Percentiles rank a stretch among this genome's conserved stretches.
Conservation (phyloP, 1,140 invertebrate species). For the Lanistes nyassanus region DNA sequence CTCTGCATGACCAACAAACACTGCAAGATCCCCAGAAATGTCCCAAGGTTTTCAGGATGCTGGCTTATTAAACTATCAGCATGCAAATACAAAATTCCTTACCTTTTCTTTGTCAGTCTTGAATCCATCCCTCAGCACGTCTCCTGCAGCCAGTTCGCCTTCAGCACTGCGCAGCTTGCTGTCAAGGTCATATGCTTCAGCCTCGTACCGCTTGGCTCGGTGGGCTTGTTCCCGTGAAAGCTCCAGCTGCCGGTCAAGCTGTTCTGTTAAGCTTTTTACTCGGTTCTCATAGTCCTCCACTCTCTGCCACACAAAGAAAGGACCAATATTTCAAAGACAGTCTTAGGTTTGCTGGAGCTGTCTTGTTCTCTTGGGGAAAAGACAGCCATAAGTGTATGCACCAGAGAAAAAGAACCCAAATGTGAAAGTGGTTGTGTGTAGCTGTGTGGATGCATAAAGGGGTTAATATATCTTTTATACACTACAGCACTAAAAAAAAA, state of each 20-base stretch:
- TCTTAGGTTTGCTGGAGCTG: no score
- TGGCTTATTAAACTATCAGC: not conserved
- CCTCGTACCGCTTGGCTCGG: constrained; percentile 53
- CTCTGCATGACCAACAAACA: no score
- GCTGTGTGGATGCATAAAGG: no score
- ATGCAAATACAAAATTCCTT: constrained; percentile 10
- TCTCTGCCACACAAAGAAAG: constrained; percentile 45
- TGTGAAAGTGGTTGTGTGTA: no score
- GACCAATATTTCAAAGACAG: no score
- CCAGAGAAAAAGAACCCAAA: no score
- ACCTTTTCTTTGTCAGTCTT: constrained; percentile 64
- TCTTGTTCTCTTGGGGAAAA: no score
- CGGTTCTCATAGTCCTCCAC: constrained; percentile 56
- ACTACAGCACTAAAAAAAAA: no score
- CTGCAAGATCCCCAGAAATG: no score
- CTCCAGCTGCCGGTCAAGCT: constrained; percentile 61
- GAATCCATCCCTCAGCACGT: constrained; percentile 63
- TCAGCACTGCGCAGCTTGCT: constrained; percentile 55
- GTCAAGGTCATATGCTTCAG: constrained; percentile 52
- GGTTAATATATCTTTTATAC: no score
- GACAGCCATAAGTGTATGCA: no score
- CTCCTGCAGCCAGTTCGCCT: constrained; percentile 61
- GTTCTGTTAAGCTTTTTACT: constrained; percentile 56
- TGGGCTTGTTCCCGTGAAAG: constrained; percentile 49
- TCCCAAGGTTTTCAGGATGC: no score